Evolutionary conservation across 2,888 invertebrate genomes (phyloP).

Genomic region (Caenorhabditis wallacei): DNA sequence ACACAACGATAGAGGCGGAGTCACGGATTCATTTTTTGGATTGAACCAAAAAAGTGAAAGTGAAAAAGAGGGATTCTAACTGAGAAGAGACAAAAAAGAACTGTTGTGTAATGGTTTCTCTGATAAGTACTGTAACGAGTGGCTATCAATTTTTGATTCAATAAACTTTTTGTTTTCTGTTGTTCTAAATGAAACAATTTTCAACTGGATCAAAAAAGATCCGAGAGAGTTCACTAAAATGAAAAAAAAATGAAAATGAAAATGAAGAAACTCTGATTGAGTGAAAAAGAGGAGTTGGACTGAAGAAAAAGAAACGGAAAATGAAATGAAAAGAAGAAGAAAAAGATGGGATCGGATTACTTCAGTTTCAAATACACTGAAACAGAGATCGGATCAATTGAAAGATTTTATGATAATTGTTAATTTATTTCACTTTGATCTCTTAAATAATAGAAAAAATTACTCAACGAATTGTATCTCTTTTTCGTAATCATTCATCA

Average conservation of each 20-base stretch:
- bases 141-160: not conserved
- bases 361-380: conserved; percentile 21
- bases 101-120: not conserved
- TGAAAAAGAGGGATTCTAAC: conserved; percentile 9
- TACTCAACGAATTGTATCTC: no score
- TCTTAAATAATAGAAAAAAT: no score
- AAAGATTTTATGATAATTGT: not conserved
- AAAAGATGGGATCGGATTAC: conserved; percentile 35
- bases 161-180: not conserved
- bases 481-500: not conserved
- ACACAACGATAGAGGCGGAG: conserved; percentile 13
- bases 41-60: conserved; percentile 14
- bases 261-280: conserved; percentile 19
- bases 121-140: not conserved
- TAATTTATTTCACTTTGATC: not conserved
- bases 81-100: not conserved
- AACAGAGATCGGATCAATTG: conserved; percentile 31
- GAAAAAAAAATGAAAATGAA: conserved; percentile 23
- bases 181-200: not conserved
- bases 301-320: conserved; percentile 4
- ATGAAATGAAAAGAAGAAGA: not conserved
- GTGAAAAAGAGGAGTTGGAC: conserved; percentile 36
- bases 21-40: conserved; percentile 23
- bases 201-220: not conserved
- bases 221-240: conserved; percentile 13